Percentiles rank a stretch among this genome's conserved stretches.
Evolutionary conservation across 2,113 vertebrate species (phyloP).

Genomic region (Onychostoma macrolepis): DNA sequence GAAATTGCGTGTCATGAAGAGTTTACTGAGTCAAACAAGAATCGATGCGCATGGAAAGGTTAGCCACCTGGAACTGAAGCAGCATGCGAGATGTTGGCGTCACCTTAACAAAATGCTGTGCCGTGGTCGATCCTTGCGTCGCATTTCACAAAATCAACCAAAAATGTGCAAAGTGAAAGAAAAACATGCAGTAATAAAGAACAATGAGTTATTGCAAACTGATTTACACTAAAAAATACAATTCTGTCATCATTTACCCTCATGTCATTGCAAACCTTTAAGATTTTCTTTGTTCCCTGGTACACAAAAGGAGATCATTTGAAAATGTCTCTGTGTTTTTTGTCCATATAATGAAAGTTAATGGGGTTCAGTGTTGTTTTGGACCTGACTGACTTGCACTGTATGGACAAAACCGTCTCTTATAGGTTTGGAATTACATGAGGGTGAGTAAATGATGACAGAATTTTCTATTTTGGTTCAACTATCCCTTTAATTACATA

Average conservation of each 20-base stretch:
- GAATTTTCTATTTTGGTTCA: neutral
- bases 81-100: slow-evolving; percentile 46
- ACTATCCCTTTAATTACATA: neutral
- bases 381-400: neutral
- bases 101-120: slow-evolving; percentile 33
- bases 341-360: neutral
- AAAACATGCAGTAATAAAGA: neutral
- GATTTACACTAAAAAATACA: neutral
- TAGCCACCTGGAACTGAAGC: slow-evolving; percentile 56
- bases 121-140: neutral
- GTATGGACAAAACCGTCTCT: neutral
- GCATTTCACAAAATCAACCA: slow-evolving; percentile 26
- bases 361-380: neutral
- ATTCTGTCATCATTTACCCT: neutral
- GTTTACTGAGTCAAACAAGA: slow-evolving; percentile 50
- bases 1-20: slow-evolving; percentile 61
- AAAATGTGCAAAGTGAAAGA: neutral
- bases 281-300: neutral
- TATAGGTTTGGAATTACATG: neutral
- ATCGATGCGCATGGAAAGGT: slow-evolving; percentile 53
- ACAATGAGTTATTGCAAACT: neutral
- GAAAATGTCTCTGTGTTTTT: neutral
- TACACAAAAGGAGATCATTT: neutral
- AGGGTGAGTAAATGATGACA: neutral
- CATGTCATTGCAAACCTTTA: neutral